Evolutionary conservation across 2,113 vertebrate genomes (phyloP).

Genomic region (Ceuthmochares aereus): DNA sequence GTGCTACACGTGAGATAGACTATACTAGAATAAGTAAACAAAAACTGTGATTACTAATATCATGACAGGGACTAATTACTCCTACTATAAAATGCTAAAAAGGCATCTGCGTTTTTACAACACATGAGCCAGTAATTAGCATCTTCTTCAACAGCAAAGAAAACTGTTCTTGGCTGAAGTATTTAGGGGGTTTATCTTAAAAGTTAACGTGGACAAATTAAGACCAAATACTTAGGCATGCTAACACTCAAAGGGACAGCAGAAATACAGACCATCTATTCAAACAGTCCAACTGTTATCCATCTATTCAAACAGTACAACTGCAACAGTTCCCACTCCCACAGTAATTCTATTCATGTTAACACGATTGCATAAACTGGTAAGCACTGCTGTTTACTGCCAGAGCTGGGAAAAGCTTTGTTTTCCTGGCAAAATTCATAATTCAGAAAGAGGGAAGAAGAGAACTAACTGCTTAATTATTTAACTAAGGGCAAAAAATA

Average conservation of each 20-base stretch:
- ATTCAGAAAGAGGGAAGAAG: neutral
- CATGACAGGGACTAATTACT: neutral
- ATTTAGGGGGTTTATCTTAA: neutral
- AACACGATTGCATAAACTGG: neutral
- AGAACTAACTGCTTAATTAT: neutral
- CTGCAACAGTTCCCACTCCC: neutral
- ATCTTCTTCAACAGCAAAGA: neutral
- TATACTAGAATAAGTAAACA: neutral
- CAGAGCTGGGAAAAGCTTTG: neutral
- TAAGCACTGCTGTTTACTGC: neutral
- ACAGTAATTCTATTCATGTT: neutral
- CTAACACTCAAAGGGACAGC: neutral
- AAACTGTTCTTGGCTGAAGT: neutral
- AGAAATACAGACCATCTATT: neutral
- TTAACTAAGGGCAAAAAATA: neutral
- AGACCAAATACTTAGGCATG: neutral
- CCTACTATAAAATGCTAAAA: neutral
- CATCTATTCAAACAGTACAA: neutral
- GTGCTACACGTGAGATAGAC: neutral
- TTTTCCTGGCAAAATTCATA: neutral
- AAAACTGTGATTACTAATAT: neutral
- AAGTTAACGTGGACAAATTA: neutral
- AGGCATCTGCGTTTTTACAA: neutral
- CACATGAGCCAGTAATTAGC: neutral
- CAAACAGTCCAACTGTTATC: neutral